These are phyloP conservation scores for Eupithecia vulgata DNA, from an alignment of 2,888 invertebrate genomes.

Conservation along the genomic window DNA sequence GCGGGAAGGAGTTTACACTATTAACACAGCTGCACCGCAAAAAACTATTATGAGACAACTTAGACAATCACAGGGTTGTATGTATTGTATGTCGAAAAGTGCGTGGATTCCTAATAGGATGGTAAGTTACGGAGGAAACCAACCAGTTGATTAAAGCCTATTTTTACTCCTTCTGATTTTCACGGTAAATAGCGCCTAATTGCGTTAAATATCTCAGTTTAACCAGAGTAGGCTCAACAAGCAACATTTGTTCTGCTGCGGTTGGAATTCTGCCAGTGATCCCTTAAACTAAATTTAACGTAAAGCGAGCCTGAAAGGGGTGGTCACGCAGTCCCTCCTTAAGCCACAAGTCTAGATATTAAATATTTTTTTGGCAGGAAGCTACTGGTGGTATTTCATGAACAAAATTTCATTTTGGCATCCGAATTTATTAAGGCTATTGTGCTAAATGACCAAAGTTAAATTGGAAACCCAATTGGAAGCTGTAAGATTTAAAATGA, in stretches of 20 bases:
- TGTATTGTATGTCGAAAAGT: neutral
- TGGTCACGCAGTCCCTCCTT: slow-evolving; percentile 35
- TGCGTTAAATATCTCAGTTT: slow-evolving; percentile 22
- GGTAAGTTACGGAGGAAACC: neutral
- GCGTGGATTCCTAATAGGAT: neutral
- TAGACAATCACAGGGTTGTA: neutral
- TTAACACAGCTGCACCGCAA: no score
- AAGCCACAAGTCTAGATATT: slow-evolving; percentile 38
- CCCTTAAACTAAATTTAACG: slow-evolving; percentile 56
- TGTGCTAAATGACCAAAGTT: neutral
- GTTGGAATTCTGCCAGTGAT: slow-evolving; percentile 59
- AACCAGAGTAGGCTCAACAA: slow-evolving; percentile 33
- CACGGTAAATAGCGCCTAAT: neutral
- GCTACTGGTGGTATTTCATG: slow-evolving; percentile 34
- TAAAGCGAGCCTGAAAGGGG: slow-evolving; percentile 47
- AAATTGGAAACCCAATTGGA: neutral
- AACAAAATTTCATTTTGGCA: slow-evolving; percentile 14
- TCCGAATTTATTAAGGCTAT: slow-evolving; percentile 13
- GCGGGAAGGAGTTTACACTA: no score
- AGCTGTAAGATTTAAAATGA: neutral
- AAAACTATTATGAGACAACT: neutral
- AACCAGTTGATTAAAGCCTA: neutral
- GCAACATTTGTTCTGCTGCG: slow-evolving; percentile 51
- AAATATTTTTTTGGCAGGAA: slow-evolving; percentile 28
- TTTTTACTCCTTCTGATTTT: neutral